Base-by-base conservation (phyloP, 2,113 vertebrate genomes). In the Zosterops hypoxanthus region DNA sequence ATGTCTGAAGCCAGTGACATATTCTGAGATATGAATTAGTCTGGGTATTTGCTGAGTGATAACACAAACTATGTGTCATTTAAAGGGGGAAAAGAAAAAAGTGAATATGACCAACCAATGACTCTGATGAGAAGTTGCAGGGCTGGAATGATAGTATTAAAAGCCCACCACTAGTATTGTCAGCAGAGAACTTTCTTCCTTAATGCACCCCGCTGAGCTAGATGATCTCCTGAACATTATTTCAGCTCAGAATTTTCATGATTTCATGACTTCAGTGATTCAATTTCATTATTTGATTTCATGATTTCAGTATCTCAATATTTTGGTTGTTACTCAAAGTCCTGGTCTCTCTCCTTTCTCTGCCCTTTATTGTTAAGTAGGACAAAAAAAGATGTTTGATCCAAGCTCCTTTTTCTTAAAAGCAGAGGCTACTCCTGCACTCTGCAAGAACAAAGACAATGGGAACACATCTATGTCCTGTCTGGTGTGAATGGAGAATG, bases 231-330 rank as follows among this genome's bases (percentile, higher is more conserved):
- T 85, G 49, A 89, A 83, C 55, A 60, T 34, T 71, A 26, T 79
- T 94, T 95, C 56, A 94, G 50, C 29, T 52, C 56, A 61, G 42
- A 28, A 34, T 55, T 94, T 86, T 63, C 71, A 75, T 66, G 9
- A 81, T 86, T 92, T 92, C 64, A 29, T 66, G 0, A 81, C 87
- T 83, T 86, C 64, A 61, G 3, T 80, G 29, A 57, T 57, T 65
- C 49, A 13, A 60, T 91, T 89, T 89, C 46, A 28, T 82, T 8
- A 73, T 68, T 66, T 81, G 24, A 76, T 92, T 92, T 95, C n/a
- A 53, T 63, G 6, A 65, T 95, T 80, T 92, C 64, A 55, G 2
- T 90, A 55, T 59, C 39, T 81, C 57, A 33, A 34, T 90, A 52
- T 86, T 93, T 83, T 66, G 41, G 52, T 39, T 81, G 47, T n/a